Evolutionary conservation across 2,113 vertebrate genomes (phyloP).

Genomic region (Sphyrna mokarran): DNA sequence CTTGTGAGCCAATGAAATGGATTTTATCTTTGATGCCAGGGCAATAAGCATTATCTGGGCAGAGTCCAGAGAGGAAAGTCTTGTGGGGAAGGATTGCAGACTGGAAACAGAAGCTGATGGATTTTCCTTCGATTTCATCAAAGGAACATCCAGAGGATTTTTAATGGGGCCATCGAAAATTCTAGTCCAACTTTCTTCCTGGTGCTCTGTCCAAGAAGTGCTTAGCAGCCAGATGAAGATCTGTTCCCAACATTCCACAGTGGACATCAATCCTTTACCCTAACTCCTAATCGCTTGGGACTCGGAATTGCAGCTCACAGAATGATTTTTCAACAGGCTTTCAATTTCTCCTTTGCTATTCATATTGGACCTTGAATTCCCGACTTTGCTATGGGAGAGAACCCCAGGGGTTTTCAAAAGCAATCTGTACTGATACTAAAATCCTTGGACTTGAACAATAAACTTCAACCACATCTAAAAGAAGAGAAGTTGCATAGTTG

Average conservation of each 20-base stretch:
- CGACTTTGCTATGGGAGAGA: not conserved
- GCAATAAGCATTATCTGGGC: not conserved
- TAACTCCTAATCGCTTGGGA: not conserved
- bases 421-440: too few species aligned
- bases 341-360: not conserved
- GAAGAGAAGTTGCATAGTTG: not conserved
- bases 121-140: not conserved
- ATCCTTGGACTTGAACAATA: too few species aligned
- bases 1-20: not conserved
- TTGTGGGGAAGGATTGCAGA: not conserved
- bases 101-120: not conserved
- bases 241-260: not conserved
- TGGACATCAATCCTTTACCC: not conserved
- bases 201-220: not conserved
- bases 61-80: slow-evolving; percentile 21
- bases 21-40: not conserved
- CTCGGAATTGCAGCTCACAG: not conserved
- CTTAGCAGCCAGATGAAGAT: not conserved
- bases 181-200: not conserved
- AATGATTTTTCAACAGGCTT: not conserved
- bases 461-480: not conserved
- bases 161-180: not conserved
- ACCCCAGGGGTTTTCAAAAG: not conserved
- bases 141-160: not conserved
- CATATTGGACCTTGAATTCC: not conserved